Conservation (phyloP, 1,140 invertebrate species). For the Neuroterus valhalla region DNA sequence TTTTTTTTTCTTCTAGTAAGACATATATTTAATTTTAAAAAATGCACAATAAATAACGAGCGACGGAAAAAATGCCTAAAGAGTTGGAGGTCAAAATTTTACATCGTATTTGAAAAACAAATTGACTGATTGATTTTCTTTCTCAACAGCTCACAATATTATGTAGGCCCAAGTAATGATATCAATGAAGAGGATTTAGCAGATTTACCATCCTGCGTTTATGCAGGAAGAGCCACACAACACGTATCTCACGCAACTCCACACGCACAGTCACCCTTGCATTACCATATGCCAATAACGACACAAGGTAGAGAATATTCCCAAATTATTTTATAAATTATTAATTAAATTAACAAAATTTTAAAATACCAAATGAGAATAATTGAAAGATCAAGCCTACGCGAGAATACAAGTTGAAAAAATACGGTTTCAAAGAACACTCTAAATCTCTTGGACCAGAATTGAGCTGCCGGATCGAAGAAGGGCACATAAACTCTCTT, state of each 20-base stretch:
- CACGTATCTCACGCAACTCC: constrained; percentile 64
- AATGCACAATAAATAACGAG: no score
- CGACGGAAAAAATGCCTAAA: no score
- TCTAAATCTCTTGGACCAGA: background rate
- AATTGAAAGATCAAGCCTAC: no score
- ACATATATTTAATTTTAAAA: no score
- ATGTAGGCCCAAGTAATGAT: constrained; percentile 72
- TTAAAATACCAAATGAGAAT: no score
- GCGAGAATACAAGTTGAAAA: constrained; percentile 3
- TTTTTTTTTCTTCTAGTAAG: no score
- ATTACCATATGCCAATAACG: constrained; percentile 70
- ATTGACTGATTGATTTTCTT: no score
- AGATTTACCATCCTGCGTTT: constrained; percentile 82
- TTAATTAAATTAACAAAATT: constrained; percentile 28
- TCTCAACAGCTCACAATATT: constrained; percentile 73
- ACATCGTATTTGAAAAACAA: no score
- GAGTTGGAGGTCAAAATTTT: no score
- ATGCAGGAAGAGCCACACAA: constrained; percentile 76
- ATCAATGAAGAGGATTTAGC: constrained; percentile 76
- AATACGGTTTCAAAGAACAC: background rate
- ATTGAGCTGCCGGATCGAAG: no score
- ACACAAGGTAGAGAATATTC: constrained; percentile 62
- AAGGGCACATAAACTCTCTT: no score
- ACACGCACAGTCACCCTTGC: constrained; percentile 69
- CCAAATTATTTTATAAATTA: constrained; percentile 37